phyloP scores from a whole-genome alignment of 2,888 invertebrate species.

The Tetramorium bicarinatum region DNA sequence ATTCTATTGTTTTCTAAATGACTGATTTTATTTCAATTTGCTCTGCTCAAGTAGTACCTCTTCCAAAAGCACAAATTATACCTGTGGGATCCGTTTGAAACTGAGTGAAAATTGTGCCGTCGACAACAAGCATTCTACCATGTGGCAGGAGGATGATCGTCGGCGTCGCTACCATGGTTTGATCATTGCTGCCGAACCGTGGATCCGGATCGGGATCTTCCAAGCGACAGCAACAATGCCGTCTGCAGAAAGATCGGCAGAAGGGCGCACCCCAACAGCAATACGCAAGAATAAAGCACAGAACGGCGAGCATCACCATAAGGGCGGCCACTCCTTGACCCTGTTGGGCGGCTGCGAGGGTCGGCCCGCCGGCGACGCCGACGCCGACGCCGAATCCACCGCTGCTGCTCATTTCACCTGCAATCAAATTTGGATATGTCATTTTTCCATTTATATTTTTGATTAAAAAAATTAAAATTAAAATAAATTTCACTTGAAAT shows the following conservation, averaged over 20 bases:
- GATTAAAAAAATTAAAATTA: not conserved
- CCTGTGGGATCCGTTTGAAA: constrained; percentile 85
- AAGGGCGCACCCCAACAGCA: constrained; percentile 89
- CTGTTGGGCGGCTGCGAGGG: constrained; percentile 82
- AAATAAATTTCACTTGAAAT: not conserved
- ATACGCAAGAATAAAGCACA: constrained; percentile 88
- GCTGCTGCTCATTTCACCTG: constrained; percentile 73
- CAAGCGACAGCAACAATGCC: constrained; percentile 86
- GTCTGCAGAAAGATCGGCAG: constrained; percentile 87
- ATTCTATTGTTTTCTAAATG: not conserved
- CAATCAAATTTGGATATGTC: not conserved
- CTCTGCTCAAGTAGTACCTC: not conserved
- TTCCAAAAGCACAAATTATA: constrained; percentile 59
- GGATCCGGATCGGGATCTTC: constrained; percentile 85
- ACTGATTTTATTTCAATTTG: not conserved
- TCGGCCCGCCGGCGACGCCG: constrained; percentile 80
- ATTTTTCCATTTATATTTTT: constrained; percentile 2
- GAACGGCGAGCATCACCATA: constrained; percentile 88
- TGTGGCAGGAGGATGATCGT: constrained; percentile 88
- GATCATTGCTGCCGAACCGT: constrained; percentile 80
- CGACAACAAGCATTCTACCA: constrained; percentile 88
- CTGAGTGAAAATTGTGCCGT: constrained; percentile 87
- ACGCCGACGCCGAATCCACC: constrained; percentile 77
- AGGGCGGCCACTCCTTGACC: constrained; percentile 87
- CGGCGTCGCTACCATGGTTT: constrained; percentile 86